These are phyloP conservation scores for Radopholus similis DNA, from an alignment of 1,140 invertebrate species.

Conservation along the genomic window DNA sequence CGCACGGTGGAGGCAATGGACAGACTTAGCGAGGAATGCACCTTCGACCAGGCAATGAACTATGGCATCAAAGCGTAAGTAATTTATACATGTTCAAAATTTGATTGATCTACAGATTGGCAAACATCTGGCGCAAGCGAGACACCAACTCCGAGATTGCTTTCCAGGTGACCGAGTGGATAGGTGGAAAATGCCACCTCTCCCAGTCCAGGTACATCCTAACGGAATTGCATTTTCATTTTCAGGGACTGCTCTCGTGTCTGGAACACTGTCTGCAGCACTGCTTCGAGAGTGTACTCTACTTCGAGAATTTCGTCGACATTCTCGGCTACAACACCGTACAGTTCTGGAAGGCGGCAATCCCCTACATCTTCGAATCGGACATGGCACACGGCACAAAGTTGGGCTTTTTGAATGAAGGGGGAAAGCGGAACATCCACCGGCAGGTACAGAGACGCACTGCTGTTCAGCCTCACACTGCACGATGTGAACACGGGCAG, in stretches of 20 bases:
- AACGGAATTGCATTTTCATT: not conserved
- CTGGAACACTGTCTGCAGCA: conserved; percentile 48
- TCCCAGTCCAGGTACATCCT: not conserved
- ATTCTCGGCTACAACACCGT: conserved; percentile 41
- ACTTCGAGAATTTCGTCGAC: conserved; percentile 46
- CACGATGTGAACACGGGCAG: conserved; percentile 60
- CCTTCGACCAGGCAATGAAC: conserved; percentile 27
- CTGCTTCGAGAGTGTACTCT: conserved; percentile 42
- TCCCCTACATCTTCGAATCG: conserved; percentile 56
- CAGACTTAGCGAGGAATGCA: conserved; percentile 25
- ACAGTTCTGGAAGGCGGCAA: conserved; percentile 47
- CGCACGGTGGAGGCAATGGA: conserved; percentile 17
- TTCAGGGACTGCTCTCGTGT: conserved; percentile 35
- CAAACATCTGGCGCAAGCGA: conserved; percentile 39
- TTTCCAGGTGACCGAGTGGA: conserved; percentile 28
- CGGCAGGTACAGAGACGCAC: conserved; percentile 44
- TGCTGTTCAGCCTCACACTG: conserved; percentile 55
- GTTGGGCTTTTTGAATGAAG: not conserved
- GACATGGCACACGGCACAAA: conserved; percentile 56
- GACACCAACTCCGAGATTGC: conserved; percentile 46
- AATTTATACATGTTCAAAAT: not conserved
- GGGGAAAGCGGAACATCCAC: not conserved
- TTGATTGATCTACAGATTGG: conserved; percentile 15
- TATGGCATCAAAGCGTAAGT: conserved; percentile 26
- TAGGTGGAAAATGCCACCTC: not conserved